Conservation (phyloP, 2,113 vertebrate genomes). For the Antennarius striatus region DNA sequence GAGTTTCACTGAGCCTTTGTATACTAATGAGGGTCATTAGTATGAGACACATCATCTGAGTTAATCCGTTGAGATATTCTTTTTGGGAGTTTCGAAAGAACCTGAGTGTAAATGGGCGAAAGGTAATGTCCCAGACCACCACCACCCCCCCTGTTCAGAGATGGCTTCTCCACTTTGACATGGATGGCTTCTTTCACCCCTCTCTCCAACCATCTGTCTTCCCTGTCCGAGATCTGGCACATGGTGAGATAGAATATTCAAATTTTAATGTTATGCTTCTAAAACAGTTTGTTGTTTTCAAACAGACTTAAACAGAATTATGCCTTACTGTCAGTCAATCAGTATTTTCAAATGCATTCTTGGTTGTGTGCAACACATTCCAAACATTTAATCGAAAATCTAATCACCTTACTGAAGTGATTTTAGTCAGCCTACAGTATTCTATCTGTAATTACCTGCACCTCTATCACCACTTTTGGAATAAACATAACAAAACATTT, state of each 20-base stretch:
- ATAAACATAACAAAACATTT: background rate
- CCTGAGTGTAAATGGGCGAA: no score
- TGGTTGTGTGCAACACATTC: background rate
- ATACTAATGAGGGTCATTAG: no score
- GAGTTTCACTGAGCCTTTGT: no score
- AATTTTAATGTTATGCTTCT: slow-evolving; percentile 39
- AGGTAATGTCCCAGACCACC: no score
- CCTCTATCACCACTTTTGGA: background rate
- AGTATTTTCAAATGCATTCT: slow-evolving; percentile 31
- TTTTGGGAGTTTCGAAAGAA: no score
- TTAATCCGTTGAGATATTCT: no score
- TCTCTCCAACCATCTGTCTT: no score
- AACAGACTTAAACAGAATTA: slow-evolving; percentile 60
- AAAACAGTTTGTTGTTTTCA: slow-evolving; percentile 36
- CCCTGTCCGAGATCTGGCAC: background rate
- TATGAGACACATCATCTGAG: no score
- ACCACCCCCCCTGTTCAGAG: no score
- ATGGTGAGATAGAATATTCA: slow-evolving; percentile 29
- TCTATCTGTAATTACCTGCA: background rate
- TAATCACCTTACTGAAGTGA: background rate
- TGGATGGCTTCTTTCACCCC: no score
- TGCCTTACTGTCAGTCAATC: slow-evolving; percentile 49
- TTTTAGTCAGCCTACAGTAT: background rate
- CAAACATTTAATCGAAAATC: no score
- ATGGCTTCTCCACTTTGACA: no score